Evolutionary conservation across 2,797 vertebrate species (phyloP), one percentile per base, ranked within the genome.

Genomic region (Erpetoichthys calabaricus): DNA sequence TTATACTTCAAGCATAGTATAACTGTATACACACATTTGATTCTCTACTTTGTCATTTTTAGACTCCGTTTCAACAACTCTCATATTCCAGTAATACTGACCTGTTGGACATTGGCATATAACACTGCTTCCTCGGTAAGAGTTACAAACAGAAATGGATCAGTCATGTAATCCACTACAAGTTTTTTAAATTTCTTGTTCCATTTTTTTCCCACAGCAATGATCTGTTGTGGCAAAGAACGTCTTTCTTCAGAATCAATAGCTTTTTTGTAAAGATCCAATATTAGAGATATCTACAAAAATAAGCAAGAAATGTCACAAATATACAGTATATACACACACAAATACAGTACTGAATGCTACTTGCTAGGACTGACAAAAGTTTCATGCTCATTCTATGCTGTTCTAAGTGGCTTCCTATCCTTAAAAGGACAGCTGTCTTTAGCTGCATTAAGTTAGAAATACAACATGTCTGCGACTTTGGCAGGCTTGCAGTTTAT

Each of bases 61-160:
- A 50, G 5, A 45, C 25, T 52, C 49, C 53, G n/a, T 54, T 8
- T 45, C n/a, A 59, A 42, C 43, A 42, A 7, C 44, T 51, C 44
- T 42, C 51, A 8, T n/a, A 45, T 47, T 10, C 54, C 52, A 8
- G n/a, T 7, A 44, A n/a, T 45, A 67, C 76, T 55, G 43, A 87
- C 94, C 94, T 98, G 95, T 1, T 91, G 89, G 46, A 97, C 84
- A 0, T 79, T 73, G 10, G 87, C 90, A 1, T 83, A 97, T 46
- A 98, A 77, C 0, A 88, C 89, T 4, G 91, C 91, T 69, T 98
- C 94, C 59, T 91, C 85, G 0, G 77, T 57, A 53, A 73, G 65
- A 0, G 85, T 86, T 63, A 97, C 78, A 51, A 96, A 72, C 3
- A 95, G 0, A 1, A 71, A 82, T 42, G 95, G 90, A 47, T 80